A percentile compares a stretch with the other conserved stretches of the same genome.
These are phyloP conservation scores for Gallinago media DNA, from an alignment of 2,113 vertebrate species.

Conservation along the genomic window DNA sequence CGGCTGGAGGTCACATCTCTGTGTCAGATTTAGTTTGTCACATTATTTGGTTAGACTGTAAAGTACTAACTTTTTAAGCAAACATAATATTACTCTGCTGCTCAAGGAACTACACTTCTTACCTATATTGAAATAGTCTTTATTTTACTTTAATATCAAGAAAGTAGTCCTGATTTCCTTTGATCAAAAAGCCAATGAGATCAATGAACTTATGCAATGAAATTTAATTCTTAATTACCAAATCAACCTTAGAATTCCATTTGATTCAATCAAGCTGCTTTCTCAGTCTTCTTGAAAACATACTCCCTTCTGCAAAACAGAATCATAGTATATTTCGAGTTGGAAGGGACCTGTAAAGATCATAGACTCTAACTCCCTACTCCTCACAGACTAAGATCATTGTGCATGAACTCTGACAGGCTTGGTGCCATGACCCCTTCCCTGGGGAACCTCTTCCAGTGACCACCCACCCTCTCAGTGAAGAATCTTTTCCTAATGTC, in stretches of 20 bases:
- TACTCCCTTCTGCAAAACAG: background rate
- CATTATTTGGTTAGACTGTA: background rate
- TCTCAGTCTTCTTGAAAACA: background rate
- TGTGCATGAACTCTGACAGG: background rate
- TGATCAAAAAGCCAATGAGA: background rate
- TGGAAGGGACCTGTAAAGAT: background rate
- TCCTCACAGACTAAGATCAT: background rate
- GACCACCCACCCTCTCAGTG: fast-evolving
- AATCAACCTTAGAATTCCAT: background rate
- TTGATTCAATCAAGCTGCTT: background rate
- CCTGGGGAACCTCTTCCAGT: background rate
- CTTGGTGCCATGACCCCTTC: background rate
- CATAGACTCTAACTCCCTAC: background rate
- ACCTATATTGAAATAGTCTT: background rate
- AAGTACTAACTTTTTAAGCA: background rate
- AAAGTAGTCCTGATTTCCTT: background rate
- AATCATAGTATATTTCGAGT: background rate
- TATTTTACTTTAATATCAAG: background rate
- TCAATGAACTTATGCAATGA: background rate
- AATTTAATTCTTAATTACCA: background rate
- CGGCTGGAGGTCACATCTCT: background rate
- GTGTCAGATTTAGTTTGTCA: background rate
- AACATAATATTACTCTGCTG: background rate
- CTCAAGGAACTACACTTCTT: background rate
- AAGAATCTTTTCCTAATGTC: background rate